These are phyloP conservation scores for Rhagonycha fulva DNA, from an alignment of 2,888 invertebrate genomes.

Conservation along the genomic window DNA sequence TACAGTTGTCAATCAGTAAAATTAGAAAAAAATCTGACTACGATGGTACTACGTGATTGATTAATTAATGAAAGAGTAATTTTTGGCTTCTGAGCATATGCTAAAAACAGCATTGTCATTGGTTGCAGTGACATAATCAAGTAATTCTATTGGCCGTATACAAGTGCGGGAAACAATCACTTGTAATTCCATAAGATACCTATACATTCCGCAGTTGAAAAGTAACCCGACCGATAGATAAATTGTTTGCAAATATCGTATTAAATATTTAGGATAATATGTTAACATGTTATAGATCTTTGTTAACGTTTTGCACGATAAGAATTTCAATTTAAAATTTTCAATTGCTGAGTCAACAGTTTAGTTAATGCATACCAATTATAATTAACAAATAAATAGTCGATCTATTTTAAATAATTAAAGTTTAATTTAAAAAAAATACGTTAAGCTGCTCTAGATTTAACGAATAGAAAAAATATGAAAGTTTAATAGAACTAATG, in stretches of 20 bases:
- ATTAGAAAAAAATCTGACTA: background rate
- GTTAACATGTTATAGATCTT: background rate
- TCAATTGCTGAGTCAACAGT: slow-evolving; percentile 1
- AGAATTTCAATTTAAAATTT: slow-evolving; percentile 1
- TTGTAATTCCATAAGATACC: background rate
- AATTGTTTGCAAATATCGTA: background rate
- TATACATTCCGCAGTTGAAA: background rate
- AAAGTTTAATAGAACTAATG: background rate
- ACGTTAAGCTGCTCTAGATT: background rate
- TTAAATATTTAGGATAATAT: background rate
- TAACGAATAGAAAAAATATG: background rate
- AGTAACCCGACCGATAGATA: background rate
- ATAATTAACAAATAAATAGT: background rate
- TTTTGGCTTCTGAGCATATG: too few relatives aligned
- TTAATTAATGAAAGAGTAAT: too few relatives aligned
- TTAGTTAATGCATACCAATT: background rate
- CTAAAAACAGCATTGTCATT: background rate
- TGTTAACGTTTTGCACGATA: background rate
- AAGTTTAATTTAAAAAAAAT: background rate
- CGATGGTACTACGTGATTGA: background rate
- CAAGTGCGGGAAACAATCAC: background rate
- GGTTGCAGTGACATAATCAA: background rate
- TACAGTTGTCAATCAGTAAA: background rate
- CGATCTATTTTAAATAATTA: background rate
- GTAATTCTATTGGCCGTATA: background rate